A percentile compares a stretch with the other conserved stretches of the same genome.
Conservation (phyloP, 2,888 invertebrate genomes). For the Phortica okadai region DNA sequence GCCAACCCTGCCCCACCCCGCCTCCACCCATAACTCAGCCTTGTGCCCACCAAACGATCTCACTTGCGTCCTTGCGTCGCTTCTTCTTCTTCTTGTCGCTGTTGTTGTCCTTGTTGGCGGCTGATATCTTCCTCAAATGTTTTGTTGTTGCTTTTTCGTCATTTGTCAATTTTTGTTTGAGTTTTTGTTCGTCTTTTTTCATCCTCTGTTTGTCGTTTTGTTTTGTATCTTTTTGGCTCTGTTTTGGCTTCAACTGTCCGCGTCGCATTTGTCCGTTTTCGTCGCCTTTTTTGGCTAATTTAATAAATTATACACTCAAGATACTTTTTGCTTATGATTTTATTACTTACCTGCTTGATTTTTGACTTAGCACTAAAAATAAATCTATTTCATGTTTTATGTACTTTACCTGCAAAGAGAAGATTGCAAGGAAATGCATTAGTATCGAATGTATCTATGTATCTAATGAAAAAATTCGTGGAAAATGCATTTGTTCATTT, state of each 20-base stretch:
- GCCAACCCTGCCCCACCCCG: neutral
- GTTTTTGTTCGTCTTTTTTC: too few species aligned
- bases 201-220: slow-evolving; percentile 7
- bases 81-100: neutral
- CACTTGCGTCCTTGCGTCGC: neutral
- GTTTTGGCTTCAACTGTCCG: slow-evolving; percentile 22
- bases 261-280: neutral
- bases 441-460: neutral
- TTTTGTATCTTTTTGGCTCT: slow-evolving; percentile 11
- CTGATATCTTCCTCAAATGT: slow-evolving; percentile 10
- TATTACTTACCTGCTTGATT: slow-evolving; percentile 57
- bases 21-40: neutral
- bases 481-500: neutral
- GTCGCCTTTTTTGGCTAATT: neutral
- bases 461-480: neutral
- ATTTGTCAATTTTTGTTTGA: slow-evolving; percentile 45
- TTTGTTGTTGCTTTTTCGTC: slow-evolving; percentile 33
- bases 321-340: slow-evolving; percentile 1
- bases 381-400: slow-evolving; percentile 28
- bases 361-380: slow-evolving; percentile 30
- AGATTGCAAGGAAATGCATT: slow-evolving; percentile 14
- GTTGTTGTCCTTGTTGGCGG: neutral
- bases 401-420: slow-evolving; percentile 61
- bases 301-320: neutral
- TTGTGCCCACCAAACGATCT: too few species aligned